Evolutionary conservation across 2,888 invertebrate genomes (phyloP).

Genomic region (Sarcophaga caerulescens): DNA sequence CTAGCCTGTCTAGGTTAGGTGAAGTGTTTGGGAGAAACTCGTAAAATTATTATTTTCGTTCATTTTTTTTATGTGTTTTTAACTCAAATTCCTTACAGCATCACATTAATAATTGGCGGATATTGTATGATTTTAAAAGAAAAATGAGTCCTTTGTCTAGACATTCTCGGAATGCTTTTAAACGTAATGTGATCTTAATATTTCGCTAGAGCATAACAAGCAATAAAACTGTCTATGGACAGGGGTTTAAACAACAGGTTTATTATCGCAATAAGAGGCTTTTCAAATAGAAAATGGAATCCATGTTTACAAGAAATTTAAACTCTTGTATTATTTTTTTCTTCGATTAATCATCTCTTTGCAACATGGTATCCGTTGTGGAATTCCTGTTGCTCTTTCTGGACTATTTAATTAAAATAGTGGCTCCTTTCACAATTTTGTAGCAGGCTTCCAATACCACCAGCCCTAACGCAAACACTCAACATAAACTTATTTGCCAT

Average conservation of each 20-base stretch:
- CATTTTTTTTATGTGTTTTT: conserved; percentile 64
- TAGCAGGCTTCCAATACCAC: too few relatives aligned
- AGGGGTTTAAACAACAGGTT: not conserved
- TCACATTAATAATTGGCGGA: conserved; percentile 43
- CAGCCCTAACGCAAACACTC: too few relatives aligned
- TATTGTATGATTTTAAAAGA: conserved; percentile 23
- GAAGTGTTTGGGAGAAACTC: not conserved
- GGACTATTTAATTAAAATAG: too few relatives aligned
- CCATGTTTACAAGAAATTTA: too few relatives aligned
- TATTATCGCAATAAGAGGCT: not conserved
- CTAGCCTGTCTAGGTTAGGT: too few relatives aligned
- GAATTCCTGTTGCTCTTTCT: too few relatives aligned
- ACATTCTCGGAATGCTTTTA: conserved; percentile 17
- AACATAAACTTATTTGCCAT: too few relatives aligned
- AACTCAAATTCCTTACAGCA: conserved; percentile 44
- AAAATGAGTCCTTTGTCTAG: conserved; percentile 41
- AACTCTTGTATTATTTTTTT: too few relatives aligned
- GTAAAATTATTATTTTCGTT: not conserved
- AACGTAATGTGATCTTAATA: conserved; percentile 43
- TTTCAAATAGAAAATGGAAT: too few relatives aligned
- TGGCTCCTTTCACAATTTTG: too few relatives aligned
- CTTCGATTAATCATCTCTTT: too few relatives aligned
- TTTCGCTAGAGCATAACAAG: conserved; percentile 5
- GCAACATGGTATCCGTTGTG: too few relatives aligned
- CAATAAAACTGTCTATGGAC: conserved; percentile 33